These are phyloP conservation scores for Coluber constrictor DNA, from an alignment of 2,797 vertebrate genomes.

Conservation along the genomic window DNA sequence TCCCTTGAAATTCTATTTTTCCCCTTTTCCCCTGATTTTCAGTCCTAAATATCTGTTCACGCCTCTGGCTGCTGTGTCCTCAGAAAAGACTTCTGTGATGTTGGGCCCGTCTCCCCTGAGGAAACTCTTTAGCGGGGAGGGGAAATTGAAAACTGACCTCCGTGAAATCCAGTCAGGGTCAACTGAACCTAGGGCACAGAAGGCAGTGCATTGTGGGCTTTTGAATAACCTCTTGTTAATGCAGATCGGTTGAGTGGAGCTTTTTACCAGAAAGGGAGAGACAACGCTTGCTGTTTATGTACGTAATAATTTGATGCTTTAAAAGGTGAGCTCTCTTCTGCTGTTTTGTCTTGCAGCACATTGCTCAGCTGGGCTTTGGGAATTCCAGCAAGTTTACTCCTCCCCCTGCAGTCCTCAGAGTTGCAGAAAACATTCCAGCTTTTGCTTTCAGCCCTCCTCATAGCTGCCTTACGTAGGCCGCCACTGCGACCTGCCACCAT, in stretches of 20 bases:
- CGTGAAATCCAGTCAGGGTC: background rate
- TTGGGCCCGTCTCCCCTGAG: background rate
- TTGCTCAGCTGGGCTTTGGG: slow-evolving; percentile 18
- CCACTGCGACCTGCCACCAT: background rate
- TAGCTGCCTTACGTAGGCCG: background rate
- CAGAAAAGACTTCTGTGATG: no score
- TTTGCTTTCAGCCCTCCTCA: background rate
- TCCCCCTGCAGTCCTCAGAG: background rate
- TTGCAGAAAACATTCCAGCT: background rate
- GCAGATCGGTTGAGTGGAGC: slow-evolving; percentile 22
- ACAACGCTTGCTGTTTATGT: slow-evolving; percentile 28
- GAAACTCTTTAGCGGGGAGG: background rate
- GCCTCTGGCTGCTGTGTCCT: background rate
- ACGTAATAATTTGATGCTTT: slow-evolving; percentile 18
- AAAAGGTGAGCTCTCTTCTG: slow-evolving; percentile 7
- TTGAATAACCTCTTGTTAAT: slow-evolving; percentile 31
- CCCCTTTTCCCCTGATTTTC: background rate
- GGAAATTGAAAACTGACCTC: background rate
- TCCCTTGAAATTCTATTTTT: background rate
- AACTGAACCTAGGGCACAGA: background rate
- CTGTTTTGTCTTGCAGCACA: slow-evolving; percentile 1
- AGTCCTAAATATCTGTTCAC: background rate
- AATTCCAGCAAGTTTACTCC: slow-evolving; percentile 3
- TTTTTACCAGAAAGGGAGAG: slow-evolving; percentile 31
- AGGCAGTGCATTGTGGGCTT: slow-evolving; percentile 5